These are phyloP conservation scores for Apamea epomidion DNA, from an alignment of 2,888 invertebrate species.

Conservation along the genomic window DNA sequence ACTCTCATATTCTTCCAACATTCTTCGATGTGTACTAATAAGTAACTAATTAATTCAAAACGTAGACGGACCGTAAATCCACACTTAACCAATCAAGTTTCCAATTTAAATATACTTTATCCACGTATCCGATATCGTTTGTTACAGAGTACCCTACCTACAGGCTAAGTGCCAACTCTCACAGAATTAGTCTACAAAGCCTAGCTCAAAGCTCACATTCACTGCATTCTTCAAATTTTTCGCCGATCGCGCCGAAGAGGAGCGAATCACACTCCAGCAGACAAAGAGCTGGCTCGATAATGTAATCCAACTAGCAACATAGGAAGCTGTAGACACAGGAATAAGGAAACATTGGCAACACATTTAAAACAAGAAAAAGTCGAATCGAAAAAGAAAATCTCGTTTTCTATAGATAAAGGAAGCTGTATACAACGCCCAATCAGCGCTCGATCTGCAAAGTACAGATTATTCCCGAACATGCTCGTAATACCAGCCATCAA, in stretches of 20 bases:
- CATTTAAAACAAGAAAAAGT: slow-evolving; percentile 13
- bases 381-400: slow-evolving; percentile 12
- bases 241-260: slow-evolving; percentile 27
- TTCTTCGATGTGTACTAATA: background rate
- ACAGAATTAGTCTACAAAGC: slow-evolving; percentile 42
- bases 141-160: background rate
- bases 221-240: slow-evolving; percentile 52
- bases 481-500: slow-evolving; percentile 29
- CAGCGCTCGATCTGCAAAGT: slow-evolving; percentile 8
- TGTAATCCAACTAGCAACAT: slow-evolving; percentile 30
- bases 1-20: background rate
- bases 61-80: background rate
- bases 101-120: slow-evolving; percentile 17
- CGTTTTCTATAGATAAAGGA: slow-evolving; percentile 22
- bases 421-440: slow-evolving; percentile 30
- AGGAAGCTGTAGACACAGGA: slow-evolving; percentile 9
- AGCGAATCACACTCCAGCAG: slow-evolving; percentile 50
- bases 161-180: slow-evolving; percentile 19
- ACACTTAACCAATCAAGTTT: background rate
- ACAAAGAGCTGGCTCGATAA: slow-evolving; percentile 52
- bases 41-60: background rate
- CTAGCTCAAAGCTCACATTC: slow-evolving; percentile 54
- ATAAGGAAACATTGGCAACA: slow-evolving; percentile 10
- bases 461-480: slow-evolving; percentile 21
- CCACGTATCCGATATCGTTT: background rate